phyloP scores from a whole-genome alignment of 2,797 vertebrate genomes.

The Miichthys miiuy region DNA sequence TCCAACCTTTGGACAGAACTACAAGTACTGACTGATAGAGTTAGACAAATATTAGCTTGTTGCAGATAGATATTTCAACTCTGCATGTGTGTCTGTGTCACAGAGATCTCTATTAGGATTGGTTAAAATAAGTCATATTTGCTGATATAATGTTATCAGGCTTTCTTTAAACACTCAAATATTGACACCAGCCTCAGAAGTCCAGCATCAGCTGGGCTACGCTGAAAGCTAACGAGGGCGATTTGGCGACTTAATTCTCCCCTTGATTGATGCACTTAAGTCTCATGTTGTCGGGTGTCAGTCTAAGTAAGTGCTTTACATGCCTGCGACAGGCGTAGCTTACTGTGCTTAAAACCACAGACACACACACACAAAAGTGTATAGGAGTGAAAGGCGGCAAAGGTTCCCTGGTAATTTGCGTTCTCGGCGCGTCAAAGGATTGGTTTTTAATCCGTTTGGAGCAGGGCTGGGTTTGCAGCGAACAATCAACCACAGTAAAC shows the following conservation, averaged over 20 bases:
- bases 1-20: conserved; percentile 14
- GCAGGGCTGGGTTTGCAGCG: conserved; percentile 15
- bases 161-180: background rate
- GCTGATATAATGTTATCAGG: background rate
- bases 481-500: conserved; percentile 43
- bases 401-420: background rate
- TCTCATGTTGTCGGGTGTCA: conserved; percentile 21
- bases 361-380: background rate
- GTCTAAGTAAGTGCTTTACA: conserved; percentile 12
- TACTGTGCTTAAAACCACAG: conserved; percentile 17
- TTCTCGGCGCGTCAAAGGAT: conserved; percentile 8
- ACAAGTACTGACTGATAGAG: background rate
- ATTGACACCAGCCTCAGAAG: background rate
- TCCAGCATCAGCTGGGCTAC: background rate
- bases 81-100: background rate
- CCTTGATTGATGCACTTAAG: conserved; percentile 26
- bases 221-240: background rate
- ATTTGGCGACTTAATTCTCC: conserved; percentile 7
- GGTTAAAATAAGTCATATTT: background rate
- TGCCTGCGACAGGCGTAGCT: background rate
- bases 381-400: background rate
- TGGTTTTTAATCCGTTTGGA: conserved; percentile 11
- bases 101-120: background rate
- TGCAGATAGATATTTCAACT: background rate
- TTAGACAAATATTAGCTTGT: background rate